phyloP scores from a whole-genome alignment of 2,888 invertebrate genomes.

The Tenthredo notha region DNA sequence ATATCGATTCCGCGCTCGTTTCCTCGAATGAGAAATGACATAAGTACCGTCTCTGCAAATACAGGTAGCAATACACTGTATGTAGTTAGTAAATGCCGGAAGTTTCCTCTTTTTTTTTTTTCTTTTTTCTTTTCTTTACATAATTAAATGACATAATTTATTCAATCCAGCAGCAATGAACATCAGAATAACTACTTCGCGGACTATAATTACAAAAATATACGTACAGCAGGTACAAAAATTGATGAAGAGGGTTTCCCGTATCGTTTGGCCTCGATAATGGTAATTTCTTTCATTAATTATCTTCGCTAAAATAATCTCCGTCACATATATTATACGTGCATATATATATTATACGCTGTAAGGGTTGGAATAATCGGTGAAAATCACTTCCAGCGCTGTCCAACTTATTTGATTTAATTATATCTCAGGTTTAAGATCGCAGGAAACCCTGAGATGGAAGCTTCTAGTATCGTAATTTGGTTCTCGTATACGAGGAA shows the following conservation, averaged over 20 bases:
- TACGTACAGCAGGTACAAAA: not conserved
- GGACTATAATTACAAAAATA: not conserved
- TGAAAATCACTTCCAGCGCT: not conserved
- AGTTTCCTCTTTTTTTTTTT: not conserved
- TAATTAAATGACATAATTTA: not conserved
- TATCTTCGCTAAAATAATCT: not conserved
- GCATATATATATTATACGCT: not conserved
- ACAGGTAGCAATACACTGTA: not conserved
- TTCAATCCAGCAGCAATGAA: not conserved
- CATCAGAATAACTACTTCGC: not conserved
- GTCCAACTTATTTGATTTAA: constrained; percentile 16
- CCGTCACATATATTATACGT: not conserved
- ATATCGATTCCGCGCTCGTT: not conserved
- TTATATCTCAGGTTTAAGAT: not conserved
- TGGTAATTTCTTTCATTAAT: not conserved
- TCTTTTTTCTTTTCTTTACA: not conserved
- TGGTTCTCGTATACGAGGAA: constrained; percentile 3
- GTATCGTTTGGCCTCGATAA: not conserved
- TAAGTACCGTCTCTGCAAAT: not conserved
- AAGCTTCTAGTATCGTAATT: constrained; percentile 24
- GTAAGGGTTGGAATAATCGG: not conserved
- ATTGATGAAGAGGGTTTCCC: not conserved
- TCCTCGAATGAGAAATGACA: not conserved
- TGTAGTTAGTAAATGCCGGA: not conserved
- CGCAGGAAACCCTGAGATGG: not conserved